These are phyloP conservation scores for Otis tarda DNA, from an alignment of 2,113 vertebrate species.

Conservation along the genomic window DNA sequence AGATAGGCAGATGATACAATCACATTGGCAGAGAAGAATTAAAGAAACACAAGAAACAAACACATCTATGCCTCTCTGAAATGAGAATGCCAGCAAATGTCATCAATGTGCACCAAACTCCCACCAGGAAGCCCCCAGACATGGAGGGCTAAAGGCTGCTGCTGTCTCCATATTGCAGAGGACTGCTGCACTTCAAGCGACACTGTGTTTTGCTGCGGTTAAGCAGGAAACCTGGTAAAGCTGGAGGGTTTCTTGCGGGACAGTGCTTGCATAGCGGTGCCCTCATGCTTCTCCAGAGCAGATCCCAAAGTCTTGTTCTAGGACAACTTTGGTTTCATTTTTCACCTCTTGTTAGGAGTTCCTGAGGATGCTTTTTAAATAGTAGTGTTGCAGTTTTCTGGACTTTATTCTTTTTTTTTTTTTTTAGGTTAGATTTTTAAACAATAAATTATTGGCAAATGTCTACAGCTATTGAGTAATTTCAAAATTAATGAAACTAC, in stretches of 20 bases:
- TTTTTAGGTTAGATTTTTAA: background rate
- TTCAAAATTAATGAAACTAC: background rate
- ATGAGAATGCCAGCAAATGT: background rate
- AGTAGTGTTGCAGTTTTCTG: background rate
- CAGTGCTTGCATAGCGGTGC: fast-evolving
- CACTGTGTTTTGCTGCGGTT: background rate
- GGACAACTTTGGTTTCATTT: background rate
- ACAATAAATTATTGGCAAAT: background rate
- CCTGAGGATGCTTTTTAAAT: background rate
- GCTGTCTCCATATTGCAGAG: fast-evolving
- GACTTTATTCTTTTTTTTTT: background rate
- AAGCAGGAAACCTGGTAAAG: background rate
- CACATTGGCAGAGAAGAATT: background rate
- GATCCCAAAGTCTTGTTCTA: background rate
- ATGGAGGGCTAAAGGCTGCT: background rate
- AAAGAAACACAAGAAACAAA: background rate
- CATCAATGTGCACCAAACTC: background rate
- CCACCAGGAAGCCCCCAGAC: background rate
- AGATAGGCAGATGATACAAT: background rate
- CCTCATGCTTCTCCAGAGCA: background rate
- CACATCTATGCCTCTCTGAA: background rate
- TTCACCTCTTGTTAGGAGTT: background rate
- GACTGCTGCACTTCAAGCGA: background rate
- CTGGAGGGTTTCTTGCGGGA: background rate
- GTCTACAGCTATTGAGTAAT: background rate